Evolutionary conservation across 2,888 invertebrate genomes (phyloP).

Genomic region (Aelia acuminata): DNA sequence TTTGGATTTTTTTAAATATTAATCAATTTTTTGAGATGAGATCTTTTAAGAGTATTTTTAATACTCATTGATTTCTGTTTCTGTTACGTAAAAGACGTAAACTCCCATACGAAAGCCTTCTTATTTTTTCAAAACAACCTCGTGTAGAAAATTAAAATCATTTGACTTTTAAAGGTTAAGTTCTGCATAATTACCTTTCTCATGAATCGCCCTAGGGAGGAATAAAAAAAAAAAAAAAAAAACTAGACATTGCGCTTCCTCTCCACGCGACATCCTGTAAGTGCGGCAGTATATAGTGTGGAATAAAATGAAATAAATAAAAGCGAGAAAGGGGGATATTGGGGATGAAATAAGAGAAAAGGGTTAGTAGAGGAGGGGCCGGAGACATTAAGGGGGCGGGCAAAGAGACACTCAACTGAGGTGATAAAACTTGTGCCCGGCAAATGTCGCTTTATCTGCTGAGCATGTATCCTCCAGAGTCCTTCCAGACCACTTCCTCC

Average conservation of each 20-base stretch:
- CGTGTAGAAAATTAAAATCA: too few species aligned
- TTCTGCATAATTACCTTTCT: too few species aligned
- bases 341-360: constrained; percentile 27
- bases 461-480: background rate
- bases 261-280: background rate
- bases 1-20: too few species aligned
- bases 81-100: too few species aligned
- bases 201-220: background rate
- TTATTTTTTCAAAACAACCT: too few species aligned
- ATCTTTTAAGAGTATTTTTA: too few species aligned
- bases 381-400: background rate
- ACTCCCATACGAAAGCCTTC: too few species aligned
- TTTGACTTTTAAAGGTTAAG: too few species aligned
- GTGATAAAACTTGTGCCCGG: constrained; percentile 45
- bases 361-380: constrained; percentile 20
- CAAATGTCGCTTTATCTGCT: constrained; percentile 44
- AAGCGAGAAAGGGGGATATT: constrained; percentile 42
- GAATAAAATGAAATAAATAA: constrained; percentile 41
- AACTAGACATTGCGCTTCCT: background rate
- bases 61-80: too few species aligned
- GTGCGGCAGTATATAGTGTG: background rate
- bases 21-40: too few species aligned
- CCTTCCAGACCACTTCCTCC: constrained; percentile 17
- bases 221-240: too few species aligned
- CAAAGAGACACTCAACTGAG: constrained; percentile 45